Conservation (phyloP, 2,113 vertebrate genomes). For the Synodontis membranacea region DNA sequence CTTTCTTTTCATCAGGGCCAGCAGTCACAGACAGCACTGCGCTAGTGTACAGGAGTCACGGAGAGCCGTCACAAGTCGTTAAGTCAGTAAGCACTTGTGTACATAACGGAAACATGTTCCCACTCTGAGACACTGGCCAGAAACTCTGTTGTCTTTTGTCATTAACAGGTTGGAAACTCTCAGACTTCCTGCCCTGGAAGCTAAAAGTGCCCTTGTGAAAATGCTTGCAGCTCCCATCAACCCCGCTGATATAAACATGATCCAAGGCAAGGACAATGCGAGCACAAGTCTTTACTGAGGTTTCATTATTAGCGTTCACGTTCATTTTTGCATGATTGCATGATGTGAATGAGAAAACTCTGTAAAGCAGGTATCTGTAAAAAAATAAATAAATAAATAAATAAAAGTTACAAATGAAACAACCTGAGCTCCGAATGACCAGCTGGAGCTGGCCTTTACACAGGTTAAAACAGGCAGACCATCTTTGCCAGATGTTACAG, state of each 20-base stretch:
- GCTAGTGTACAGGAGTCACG: conserved; percentile 68
- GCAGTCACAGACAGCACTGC: conserved; percentile 48
- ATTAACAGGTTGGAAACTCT: conserved; percentile 77
- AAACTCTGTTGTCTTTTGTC: neutral
- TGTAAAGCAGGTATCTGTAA: neutral
- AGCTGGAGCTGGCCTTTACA: neutral
- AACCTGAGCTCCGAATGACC: neutral
- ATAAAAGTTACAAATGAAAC: too few relatives aligned
- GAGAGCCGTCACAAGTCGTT: conserved; percentile 69
- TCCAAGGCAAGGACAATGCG: conserved; percentile 80
- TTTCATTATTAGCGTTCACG: neutral
- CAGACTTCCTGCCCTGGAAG: conserved; percentile 68
- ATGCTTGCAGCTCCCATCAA: conserved; percentile 94
- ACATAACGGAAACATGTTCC: neutral
- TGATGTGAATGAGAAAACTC: neutral
- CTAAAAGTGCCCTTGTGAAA: conserved; percentile 78
- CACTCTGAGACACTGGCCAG: too few relatives aligned
- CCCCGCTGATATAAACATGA: conserved; percentile 94
- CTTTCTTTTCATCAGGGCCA: conserved; percentile 36
- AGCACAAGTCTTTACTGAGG: neutral
- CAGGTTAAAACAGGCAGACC: neutral
- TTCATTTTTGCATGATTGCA: neutral
- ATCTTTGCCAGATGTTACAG: neutral
- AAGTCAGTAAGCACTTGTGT: conserved; percentile 63
- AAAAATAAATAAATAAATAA: neutral